A percentile compares a stretch with the other conserved stretches of the same genome.
phyloP scores from a whole-genome alignment of 2,888 invertebrate genomes.

The Cephus pulcher region DNA sequence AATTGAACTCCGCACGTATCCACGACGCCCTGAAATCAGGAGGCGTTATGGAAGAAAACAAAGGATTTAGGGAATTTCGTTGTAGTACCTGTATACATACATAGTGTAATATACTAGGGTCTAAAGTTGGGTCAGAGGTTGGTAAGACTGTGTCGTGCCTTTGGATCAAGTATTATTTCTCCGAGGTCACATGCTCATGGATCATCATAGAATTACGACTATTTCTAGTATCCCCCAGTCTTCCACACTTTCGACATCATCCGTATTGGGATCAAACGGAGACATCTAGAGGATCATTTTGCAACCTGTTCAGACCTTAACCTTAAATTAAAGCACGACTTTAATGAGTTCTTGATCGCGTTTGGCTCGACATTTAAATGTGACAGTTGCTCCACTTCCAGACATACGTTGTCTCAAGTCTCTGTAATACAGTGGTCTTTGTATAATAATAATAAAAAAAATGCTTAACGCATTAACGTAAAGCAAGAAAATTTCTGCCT shows the following conservation, averaged over 20 bases:
- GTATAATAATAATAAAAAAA: background rate
- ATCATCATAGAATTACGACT: background rate
- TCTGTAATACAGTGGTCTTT: background rate
- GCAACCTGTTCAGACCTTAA: conserved; percentile 23
- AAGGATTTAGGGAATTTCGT: background rate
- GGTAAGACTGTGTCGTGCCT: background rate
- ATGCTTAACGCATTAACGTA: background rate
- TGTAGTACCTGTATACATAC: background rate
- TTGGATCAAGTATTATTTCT: background rate
- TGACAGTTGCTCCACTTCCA: background rate
- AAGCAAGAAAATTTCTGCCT: background rate
- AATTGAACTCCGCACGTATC: background rate
- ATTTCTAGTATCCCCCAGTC: background rate
- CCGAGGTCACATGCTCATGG: background rate
- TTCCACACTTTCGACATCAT: background rate
- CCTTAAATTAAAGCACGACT: conserved; percentile 18
- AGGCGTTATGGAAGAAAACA: background rate
- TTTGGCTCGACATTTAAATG: background rate
- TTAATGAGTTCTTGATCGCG: background rate
- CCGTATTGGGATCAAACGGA: conserved; percentile 6
- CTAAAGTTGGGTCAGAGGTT: background rate
- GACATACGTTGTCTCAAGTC: background rate
- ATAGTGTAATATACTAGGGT: background rate
- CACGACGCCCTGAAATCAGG: background rate
- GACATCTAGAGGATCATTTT: background rate